Evolutionary conservation across 2,113 vertebrate genomes (phyloP), one percentile per base, ranked within the genome.

Genomic region (Coreoperca whiteheadi): DNA sequence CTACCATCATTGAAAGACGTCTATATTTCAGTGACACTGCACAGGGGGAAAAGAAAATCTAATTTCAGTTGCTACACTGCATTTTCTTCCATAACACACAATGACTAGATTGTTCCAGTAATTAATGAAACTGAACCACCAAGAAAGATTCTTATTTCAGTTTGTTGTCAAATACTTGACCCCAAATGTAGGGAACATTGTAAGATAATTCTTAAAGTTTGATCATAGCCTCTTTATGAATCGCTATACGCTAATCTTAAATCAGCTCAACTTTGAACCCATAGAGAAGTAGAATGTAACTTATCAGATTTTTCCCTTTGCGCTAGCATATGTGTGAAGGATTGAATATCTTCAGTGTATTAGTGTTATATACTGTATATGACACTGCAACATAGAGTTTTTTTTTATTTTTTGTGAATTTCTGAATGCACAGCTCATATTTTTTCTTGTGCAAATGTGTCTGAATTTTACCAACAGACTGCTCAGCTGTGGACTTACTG

Each of bases 1-100:
- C 60, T 82, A 73, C 88, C 65, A 46, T 74, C 59, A 88, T 30
- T 83, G 69, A 88, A 39, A 68, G 60, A 70, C n/a, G 4, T 71
- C 77, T 78, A 59, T 73, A 66, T 77, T 61, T 74, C 74, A 68
- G 32, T 71, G 61, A 64, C 15, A 20, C 23, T 21, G 65, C 11
- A 60, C 25, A 21, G 3, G 46, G 28, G 23, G 59, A 34, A 30
- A 34, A 34, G 6, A 39, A 43, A 37, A 53, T 28, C 4, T 12
- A 39, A 64, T 41, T 77, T 48, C n/a, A 70, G 43, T 32, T 56
- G 56, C 23, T 23, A n/a, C 23, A 37, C 43, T 41, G 48, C 9
- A 57, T 53, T 73, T 81, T 76, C 18, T 41, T 30, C 28, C 1
- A 32, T 14, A 16, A 65, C 4, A 54, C 8, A 51, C 14, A 0